Percentiles rank a stretch among this genome's conserved stretches.
These are phyloP conservation scores for Orthosia incerta DNA, from an alignment of 2,888 invertebrate genomes.

Conservation along the genomic window DNA sequence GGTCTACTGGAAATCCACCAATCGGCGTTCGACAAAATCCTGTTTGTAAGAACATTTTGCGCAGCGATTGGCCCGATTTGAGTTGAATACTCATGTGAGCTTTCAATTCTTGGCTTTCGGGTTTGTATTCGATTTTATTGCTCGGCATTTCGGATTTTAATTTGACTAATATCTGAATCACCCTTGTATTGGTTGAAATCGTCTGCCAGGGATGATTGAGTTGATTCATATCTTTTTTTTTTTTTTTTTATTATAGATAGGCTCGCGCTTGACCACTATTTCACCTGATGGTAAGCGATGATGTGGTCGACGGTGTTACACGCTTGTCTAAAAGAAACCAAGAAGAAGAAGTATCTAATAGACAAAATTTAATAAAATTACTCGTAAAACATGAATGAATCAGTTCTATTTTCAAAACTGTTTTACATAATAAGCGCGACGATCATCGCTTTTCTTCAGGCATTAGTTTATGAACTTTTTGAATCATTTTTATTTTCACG, in stretches of 20 bases:
- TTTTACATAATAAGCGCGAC: background rate
- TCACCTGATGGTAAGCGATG: no score
- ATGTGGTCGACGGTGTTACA: no score
- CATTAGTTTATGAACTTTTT: no score
- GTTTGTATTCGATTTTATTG: conserved; percentile 35
- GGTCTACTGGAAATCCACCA: conserved; percentile 64
- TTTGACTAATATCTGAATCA: conserved; percentile 12
- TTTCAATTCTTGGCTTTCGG: conserved; percentile 27
- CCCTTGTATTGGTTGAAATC: background rate
- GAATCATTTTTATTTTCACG: background rate
- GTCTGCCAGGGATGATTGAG: background rate
- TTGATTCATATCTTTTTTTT: no score
- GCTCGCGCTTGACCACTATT: no score
- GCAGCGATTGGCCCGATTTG: conserved; percentile 37
- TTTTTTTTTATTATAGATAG: no score
- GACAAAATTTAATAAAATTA: background rate
- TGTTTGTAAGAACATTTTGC: conserved; percentile 53
- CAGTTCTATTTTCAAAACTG: background rate
- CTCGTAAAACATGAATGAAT: no score
- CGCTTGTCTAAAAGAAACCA: no score
- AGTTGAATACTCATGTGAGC: conserved; percentile 44
- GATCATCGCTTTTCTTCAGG: background rate
- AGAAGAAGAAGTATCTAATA: no score
- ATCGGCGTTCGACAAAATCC: conserved; percentile 53
- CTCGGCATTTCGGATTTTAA: conserved; percentile 16